These are phyloP conservation scores for Neodiprion pinetum DNA, from an alignment of 1,140 invertebrate genomes.

Conservation along the genomic window DNA sequence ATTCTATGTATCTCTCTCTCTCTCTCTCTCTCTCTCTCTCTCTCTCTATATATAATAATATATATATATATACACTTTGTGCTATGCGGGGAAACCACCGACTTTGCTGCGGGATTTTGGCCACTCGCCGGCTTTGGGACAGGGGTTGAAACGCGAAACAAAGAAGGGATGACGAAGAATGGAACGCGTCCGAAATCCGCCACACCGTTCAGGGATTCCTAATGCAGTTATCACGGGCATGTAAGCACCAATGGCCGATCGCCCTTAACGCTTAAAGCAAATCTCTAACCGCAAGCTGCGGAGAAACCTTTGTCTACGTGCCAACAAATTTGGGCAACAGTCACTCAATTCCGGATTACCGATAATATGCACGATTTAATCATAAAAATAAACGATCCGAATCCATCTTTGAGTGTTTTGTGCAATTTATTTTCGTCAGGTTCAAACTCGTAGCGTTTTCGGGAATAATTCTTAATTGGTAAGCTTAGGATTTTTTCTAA, in stretches of 20 bases:
- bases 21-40: not conserved
- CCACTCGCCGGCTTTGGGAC: no score
- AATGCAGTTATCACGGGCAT: not conserved
- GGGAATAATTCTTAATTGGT: no score
- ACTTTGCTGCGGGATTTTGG: not conserved
- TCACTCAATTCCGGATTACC: not conserved
- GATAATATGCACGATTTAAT: no score
- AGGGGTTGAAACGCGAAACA: no score
- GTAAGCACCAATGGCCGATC: conserved; percentile 3
- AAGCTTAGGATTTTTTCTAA: no score
- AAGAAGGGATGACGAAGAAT: no score
- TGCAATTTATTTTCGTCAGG: no score
- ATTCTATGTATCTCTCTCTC: not conserved
- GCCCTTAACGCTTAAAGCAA: not conserved
- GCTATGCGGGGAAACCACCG: not conserved
- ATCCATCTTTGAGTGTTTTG: no score
- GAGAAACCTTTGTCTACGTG: not conserved
- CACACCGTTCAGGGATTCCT: not conserved
- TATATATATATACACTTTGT: not conserved
- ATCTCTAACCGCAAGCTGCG: not conserved
- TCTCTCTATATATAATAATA: not conserved
- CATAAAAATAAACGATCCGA: no score
- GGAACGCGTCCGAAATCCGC: not conserved
- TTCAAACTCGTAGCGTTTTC: no score
- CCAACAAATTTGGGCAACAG: not conserved